Percentiles rank a stretch among this genome's conserved stretches.
phyloP scores from a whole-genome alignment of 1,140 invertebrate genomes.

The Capitella teleta region DNA sequence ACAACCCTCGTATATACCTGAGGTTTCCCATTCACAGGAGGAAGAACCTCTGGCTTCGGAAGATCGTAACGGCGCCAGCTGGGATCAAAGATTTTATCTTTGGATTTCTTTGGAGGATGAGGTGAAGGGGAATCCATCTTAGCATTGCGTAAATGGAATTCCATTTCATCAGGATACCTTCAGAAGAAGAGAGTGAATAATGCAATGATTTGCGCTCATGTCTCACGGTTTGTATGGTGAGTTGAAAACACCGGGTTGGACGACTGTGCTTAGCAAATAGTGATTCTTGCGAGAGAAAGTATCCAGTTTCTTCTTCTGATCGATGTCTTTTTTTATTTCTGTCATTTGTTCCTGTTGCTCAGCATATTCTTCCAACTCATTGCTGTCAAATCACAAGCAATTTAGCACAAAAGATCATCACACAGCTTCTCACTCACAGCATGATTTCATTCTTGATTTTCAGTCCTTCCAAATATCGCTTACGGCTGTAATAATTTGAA shows the following conservation, averaged over 20 bases:
- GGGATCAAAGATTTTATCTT: slow-evolving; percentile 28
- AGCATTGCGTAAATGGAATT: slow-evolving; percentile 27
- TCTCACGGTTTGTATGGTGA: slow-evolving; percentile 37
- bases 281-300: slow-evolving; percentile 33
- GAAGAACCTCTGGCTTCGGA: slow-evolving; percentile 23
- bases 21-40: slow-evolving; percentile 29
- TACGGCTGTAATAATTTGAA: slow-evolving; percentile 38
- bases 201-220: background rate
- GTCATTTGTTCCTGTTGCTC: slow-evolving; percentile 29
- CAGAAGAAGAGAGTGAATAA: background rate
- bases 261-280: slow-evolving; percentile 37
- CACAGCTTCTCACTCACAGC: slow-evolving; percentile 23
- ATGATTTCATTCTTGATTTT: slow-evolving; percentile 38
- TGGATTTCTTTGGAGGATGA: slow-evolving; percentile 21
- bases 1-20: too few relatives aligned
- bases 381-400: slow-evolving; percentile 16
- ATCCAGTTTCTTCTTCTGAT: slow-evolving; percentile 17
- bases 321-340: slow-evolving; percentile 19
- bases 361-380: slow-evolving; percentile 33
- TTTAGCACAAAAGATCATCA: too few relatives aligned
- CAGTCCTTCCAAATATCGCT: slow-evolving; percentile 37
- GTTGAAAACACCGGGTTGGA: slow-evolving; percentile 40
- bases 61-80: slow-evolving; percentile 28
- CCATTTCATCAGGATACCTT: slow-evolving; percentile 23
- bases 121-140: too few relatives aligned